Base-by-base conservation (phyloP, 1,140 invertebrate genomes). In the Melitaea cinxia region DNA sequence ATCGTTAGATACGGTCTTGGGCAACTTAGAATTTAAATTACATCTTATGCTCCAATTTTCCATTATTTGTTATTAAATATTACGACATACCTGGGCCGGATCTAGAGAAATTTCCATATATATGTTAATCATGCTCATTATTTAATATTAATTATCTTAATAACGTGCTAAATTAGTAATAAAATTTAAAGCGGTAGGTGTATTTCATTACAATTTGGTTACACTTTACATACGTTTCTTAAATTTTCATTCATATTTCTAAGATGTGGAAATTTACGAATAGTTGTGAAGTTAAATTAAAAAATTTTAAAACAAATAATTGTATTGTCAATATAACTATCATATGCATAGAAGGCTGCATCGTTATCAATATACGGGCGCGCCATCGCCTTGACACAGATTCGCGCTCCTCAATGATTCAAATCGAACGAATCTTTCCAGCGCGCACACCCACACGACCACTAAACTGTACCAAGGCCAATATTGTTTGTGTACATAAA, bases 301-400 rank as follows among this genome's bases (percentile, higher is more conserved):
- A 37, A 54, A 37, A 24, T 12, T 17, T 17, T 54, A 54, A 55
- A n/a, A 23, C n/a, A 55, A 23, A 23, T 23, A 1, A 33, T 33
- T 33, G 30, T 10, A 33, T 33, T 10, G 30, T 3, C 21, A 39
- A 23, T 37, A 19, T 33, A 21, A 45, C 50, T 47, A 49, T 55
- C 61, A 33, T 52, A 55, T 64, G 42, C 37, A 33, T 33, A 64
- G 72, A 77, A 83, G 80, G 80, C 72, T 82, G 73, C 70, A 72
- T 65, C 72, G 71, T 85, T 87, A 88, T 88, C 86, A 55, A 45
- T 60, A 87, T 87, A 87, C 84, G 86, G 84, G 85, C 75, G 66
- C 72, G 37, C 37, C 66, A 59, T 77, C 65, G 72, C 85, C 85
- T 87, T 87, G 85, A 75, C 85, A 76, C 75, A 72, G 64, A 77